A percentile compares a stretch with the other conserved stretches of the same genome.
These are phyloP conservation scores for Drosophila sulfurigaster DNA, from an alignment of 1,140 invertebrate species.

Conservation along the genomic window DNA sequence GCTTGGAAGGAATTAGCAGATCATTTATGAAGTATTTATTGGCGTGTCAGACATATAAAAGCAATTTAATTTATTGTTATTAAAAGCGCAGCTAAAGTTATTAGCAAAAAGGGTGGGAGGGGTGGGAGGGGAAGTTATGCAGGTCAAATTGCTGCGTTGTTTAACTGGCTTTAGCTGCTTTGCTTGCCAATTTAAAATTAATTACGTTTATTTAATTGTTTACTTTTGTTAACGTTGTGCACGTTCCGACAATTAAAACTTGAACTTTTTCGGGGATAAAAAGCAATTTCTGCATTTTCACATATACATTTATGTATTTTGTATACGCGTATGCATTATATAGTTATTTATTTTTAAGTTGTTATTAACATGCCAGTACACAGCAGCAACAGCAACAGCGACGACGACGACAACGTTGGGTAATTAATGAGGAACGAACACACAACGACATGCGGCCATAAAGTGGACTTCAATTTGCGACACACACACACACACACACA, in stretches of 20 bases:
- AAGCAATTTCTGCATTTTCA: slow-evolving; percentile 66
- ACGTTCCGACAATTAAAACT: slow-evolving; percentile 61
- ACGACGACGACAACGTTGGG: slow-evolving; percentile 44
- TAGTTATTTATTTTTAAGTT: slow-evolving; percentile 72
- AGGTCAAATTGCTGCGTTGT: slow-evolving; percentile 43
- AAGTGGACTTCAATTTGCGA: slow-evolving; percentile 68
- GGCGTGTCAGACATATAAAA: slow-evolving; percentile 29
- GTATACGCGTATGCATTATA: slow-evolving; percentile 37
- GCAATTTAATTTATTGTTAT: slow-evolving; percentile 28
- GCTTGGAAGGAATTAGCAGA: slow-evolving; percentile 10
- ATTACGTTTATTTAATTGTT: slow-evolving; percentile 72
- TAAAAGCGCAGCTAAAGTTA: slow-evolving; percentile 4
- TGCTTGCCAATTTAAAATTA: slow-evolving; percentile 63
- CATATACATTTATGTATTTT: slow-evolving; percentile 22
- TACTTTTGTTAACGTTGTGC: slow-evolving; percentile 61
- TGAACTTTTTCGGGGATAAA: slow-evolving; percentile 61
- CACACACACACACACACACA: slow-evolving; percentile 24
- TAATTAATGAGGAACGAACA: slow-evolving; percentile 71
- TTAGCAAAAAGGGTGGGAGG: not conserved
- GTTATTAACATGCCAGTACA: slow-evolving; percentile 62
- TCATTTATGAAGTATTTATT: slow-evolving; percentile 15
- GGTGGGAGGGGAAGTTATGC: not conserved
- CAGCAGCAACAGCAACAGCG: slow-evolving; percentile 10
- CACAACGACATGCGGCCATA: slow-evolving; percentile 49
- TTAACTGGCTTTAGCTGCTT: slow-evolving; percentile 50